Evolutionary conservation across 2,113 vertebrate species (phyloP).

Genomic region (Heterotilapia buettikoferi): DNA sequence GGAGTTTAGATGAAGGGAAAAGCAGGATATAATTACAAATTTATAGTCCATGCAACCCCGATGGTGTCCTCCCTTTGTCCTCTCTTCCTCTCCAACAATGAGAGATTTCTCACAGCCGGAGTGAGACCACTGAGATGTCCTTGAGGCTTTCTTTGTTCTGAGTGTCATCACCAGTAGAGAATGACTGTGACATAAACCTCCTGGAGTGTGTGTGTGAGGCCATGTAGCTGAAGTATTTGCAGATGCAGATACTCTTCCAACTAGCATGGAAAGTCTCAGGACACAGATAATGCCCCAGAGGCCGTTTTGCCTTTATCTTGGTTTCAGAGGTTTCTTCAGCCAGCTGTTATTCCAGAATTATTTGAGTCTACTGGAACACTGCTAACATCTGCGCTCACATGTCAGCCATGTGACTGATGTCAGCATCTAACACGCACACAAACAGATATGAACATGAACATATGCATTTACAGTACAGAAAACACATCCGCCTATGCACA

Average conservation of each 20-base stretch:
- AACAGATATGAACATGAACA: constrained; percentile 38
- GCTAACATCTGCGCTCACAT: constrained; percentile 46
- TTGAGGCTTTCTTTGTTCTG: constrained; percentile 21
- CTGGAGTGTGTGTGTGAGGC: not conserved
- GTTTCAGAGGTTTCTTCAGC: not conserved
- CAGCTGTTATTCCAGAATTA: constrained; percentile 38
- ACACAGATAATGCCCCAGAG: not conserved
- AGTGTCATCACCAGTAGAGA: not conserved
- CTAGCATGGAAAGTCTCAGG: not conserved
- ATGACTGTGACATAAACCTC: not conserved
- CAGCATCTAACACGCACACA: constrained; percentile 18
- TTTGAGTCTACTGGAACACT: constrained; percentile 20
- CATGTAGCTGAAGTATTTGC: not conserved
- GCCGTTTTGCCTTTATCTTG: constrained; percentile 10
- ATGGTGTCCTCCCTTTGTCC: not conserved
- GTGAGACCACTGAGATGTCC: not conserved
- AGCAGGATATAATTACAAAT: not conserved
- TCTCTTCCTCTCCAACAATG: not conserved
- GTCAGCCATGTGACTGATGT: constrained; percentile 19
- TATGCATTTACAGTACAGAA: constrained; percentile 8
- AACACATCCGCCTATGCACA: not conserved
- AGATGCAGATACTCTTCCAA: not conserved
- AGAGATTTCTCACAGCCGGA: not conserved
- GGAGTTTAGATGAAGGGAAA: not conserved
- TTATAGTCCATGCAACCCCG: constrained; percentile 7